A percentile compares a stretch with the other conserved stretches of the same genome.
Conservation (phyloP, 2,888 invertebrate species). For the Lissonota sp. region DNA sequence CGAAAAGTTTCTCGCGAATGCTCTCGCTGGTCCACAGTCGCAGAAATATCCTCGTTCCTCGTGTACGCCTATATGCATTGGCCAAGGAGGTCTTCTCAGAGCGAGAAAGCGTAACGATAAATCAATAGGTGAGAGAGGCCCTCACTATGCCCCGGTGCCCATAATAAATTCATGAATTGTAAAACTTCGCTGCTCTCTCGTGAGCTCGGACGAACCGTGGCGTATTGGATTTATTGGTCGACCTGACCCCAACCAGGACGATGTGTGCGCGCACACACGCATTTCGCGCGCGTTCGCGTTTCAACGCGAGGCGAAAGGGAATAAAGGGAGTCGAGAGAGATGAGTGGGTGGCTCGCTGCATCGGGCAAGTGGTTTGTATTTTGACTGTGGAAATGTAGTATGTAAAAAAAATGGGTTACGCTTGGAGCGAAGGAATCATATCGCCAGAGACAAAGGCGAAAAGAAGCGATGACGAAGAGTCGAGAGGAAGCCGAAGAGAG, state of each 20-base stretch:
- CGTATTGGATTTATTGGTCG: constrained; percentile 83
- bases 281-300: constrained; percentile 6
- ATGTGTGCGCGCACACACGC: constrained; percentile 59
- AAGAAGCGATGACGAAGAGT: constrained; percentile 44
- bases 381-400: constrained; percentile 54
- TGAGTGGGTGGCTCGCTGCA: constrained; percentile 56
- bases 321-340: constrained; percentile 54
- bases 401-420: constrained; percentile 62
- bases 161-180: constrained; percentile 83
- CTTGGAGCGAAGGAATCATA: constrained; percentile 58
- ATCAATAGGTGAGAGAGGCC: constrained; percentile 78
- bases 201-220: constrained; percentile 80
- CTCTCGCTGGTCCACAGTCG: constrained; percentile 27
- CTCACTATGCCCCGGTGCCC: constrained; percentile 75
- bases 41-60: constrained; percentile 16
- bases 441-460: constrained; percentile 19
- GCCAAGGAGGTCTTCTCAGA: constrained; percentile 66
- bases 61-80: neutral
- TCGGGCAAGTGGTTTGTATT: constrained; percentile 58
- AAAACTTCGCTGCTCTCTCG: constrained; percentile 76
- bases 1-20: neutral
- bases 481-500: constrained; percentile 52
- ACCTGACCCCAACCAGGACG: constrained; percentile 82
- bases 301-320: constrained; percentile 39
- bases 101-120: constrained; percentile 79